phyloP scores from a whole-genome alignment of 2,888 invertebrate species.

The Eilema depressum region DNA sequence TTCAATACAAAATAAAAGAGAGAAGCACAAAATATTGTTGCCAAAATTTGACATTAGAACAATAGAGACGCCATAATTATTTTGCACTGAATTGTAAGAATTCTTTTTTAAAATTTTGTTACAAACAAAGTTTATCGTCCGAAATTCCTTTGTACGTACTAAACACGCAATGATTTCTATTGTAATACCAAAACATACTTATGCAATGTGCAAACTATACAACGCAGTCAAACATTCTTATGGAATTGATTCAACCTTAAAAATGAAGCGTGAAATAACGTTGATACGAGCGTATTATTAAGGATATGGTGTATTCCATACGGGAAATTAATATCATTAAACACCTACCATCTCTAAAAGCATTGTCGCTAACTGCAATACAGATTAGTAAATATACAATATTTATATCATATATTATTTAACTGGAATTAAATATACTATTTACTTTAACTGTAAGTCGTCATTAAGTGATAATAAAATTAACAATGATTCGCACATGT shows the following conservation, averaged over 20 bases:
- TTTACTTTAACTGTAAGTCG: neutral
- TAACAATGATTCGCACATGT: neutral
- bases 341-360: constrained; percentile 50
- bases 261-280: constrained; percentile 25
- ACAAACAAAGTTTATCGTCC: constrained; percentile 10
- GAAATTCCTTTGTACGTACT: constrained; percentile 29
- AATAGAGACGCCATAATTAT: constrained; percentile 18
- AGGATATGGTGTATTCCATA: constrained; percentile 41
- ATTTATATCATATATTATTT: neutral
- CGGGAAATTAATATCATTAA: constrained; percentile 43
- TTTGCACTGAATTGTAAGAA: constrained; percentile 19
- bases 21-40: neutral
- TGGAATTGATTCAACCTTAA: constrained; percentile 21
- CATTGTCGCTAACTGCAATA: constrained; percentile 42
- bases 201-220: constrained; percentile 18
- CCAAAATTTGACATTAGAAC: neutral
- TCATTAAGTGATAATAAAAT: neutral
- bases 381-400: constrained; percentile 26
- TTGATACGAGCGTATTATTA: constrained; percentile 23
- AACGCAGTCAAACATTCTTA: constrained; percentile 28
- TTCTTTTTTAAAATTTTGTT: constrained; percentile 14
- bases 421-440: neutral
- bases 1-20: neutral
- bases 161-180: constrained; percentile 32
- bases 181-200: constrained; percentile 16